Base-by-base conservation (phyloP, 1,140 invertebrate species). In the Trichonephila inaurata region DNA sequence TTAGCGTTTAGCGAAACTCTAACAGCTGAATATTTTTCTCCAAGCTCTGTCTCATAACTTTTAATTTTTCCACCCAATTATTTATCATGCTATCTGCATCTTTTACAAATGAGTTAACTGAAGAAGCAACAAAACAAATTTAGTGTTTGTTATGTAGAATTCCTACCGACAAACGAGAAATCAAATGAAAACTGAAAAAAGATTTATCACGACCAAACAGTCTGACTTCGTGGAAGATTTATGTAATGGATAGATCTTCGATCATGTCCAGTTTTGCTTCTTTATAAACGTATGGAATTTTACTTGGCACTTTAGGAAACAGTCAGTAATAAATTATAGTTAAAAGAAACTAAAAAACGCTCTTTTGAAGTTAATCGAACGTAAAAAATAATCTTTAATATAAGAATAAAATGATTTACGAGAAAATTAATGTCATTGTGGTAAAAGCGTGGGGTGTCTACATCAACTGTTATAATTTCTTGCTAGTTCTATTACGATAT, bases 191-290 rank as follows among this genome's bases (percentile, higher is more conserved):
- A 8, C 21, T 66, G 21, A n/a, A 6, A 66, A 24, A 66, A 66
- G n/a, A 10, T 66, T 10, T 8, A n/a, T 3, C 24, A 10, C 8
- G 2, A n/a, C 18, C 19, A n/a, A 58, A 60, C 2, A 6, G 10
- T 58, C n/a, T 85, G 2, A 85, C 82, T n/a, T 60, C 60, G n/a
- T 85, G 82, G 82, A 85, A 85, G 2, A 24, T 18, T n/a, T 85
- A 60, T 44, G 51, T 85, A 21, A 16, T 85, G 14, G 44, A 85
- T n/a, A 85, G 82, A 60, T 85, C 82, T 58, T 24, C 51, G 14
- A 58, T 85, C n/a, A 21, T 60, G 8, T 28, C 44, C 14, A 85
- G 82, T 60, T 21, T 85, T 60, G 82, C 44, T 16, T 12, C 40
- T 28, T 33, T 85, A 44, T 24, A 28, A 10, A 85, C 82, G 6